Percentiles rank a stretch among this genome's conserved stretches.
Evolutionary conservation across 2,888 invertebrate species (phyloP).

Genomic region (Philonicus albiceps): DNA sequence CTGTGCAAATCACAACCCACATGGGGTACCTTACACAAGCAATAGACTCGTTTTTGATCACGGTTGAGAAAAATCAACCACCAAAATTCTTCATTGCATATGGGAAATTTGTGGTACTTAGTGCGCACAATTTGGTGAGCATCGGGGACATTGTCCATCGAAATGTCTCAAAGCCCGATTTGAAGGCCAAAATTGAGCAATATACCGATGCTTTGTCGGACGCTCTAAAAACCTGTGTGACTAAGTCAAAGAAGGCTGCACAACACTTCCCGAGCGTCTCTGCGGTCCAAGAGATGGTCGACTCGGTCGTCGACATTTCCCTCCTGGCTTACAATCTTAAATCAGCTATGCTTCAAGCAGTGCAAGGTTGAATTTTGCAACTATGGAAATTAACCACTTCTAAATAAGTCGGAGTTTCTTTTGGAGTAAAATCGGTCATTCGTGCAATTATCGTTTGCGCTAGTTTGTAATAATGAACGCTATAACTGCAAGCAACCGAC

Average conservation of each 20-base stretch:
- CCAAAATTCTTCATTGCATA: conserved; percentile 93
- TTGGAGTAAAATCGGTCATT: not conserved
- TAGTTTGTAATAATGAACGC: too few relatives aligned
- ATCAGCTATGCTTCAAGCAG: conserved; percentile 75
- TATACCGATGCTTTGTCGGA: conserved; percentile 84
- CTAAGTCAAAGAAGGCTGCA: conserved; percentile 89
- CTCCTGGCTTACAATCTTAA: conserved; percentile 84
- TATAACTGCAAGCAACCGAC: not conserved
- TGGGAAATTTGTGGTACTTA: conserved; percentile 92
- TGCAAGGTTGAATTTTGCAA: not conserved
- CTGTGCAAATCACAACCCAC: conserved; percentile 85
- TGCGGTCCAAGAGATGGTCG: conserved; percentile 93
- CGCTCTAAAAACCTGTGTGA: conserved; percentile 81
- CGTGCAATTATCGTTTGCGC: not conserved
- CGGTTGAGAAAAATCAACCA: conserved; percentile 91
- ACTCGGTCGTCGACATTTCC: conserved; percentile 85
- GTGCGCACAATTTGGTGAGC: conserved; percentile 91
- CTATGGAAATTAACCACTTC: not conserved
- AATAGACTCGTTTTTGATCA: conserved; percentile 90
- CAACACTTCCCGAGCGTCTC: conserved; percentile 89
- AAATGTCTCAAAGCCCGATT: conserved; percentile 77
- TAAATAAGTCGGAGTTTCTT: not conserved
- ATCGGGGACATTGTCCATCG: conserved; percentile 94
- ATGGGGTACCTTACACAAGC: conserved; percentile 85
- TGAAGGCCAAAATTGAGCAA: conserved; percentile 76